Percentiles rank a stretch among this genome's conserved stretches.
Conservation (phyloP, 2,797 vertebrate species). For the Melanotaenia maccullochi region DNA sequence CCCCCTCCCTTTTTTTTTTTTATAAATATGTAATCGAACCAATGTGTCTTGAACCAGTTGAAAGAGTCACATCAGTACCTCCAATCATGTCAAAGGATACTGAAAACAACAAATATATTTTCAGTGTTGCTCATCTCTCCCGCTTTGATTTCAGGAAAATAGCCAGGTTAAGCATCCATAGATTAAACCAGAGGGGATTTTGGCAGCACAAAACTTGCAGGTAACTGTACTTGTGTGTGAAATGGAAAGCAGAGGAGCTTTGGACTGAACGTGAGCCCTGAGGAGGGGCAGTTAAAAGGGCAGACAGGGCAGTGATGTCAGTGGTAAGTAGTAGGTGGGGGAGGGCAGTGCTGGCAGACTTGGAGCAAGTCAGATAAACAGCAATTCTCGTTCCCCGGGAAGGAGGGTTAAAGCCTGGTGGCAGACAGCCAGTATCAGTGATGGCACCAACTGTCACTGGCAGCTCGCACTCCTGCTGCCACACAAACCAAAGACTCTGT, state of each 20-base stretch:
- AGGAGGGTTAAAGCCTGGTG: constrained; percentile 68
- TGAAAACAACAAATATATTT: neutral
- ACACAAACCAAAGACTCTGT: constrained; percentile 33
- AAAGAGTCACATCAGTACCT: neutral
- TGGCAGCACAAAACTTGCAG: constrained; percentile 25
- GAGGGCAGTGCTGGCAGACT: constrained; percentile 52
- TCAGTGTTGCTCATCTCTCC: neutral
- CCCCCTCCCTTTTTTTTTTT: too few species aligned
- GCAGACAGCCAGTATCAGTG: constrained; percentile 73
- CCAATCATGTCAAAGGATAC: neutral
- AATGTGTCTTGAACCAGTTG: neutral
- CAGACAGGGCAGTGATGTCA: constrained; percentile 48
- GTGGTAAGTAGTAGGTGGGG: constrained; percentile 46
- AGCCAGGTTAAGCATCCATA: neutral
- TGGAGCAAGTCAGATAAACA: constrained; percentile 72
- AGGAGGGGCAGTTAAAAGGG: constrained; percentile 58
- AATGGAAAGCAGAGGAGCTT: constrained; percentile 47
- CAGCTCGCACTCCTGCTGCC: constrained; percentile 57
- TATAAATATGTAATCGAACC: neutral
- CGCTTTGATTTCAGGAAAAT: too few species aligned
- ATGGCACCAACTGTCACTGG: constrained; percentile 80
- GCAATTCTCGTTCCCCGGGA: constrained; percentile 64
- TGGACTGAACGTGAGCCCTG: constrained; percentile 57
- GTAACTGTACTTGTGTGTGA: constrained; percentile 25
- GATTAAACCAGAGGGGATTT: constrained; percentile 7